phyloP scores from a whole-genome alignment of 1,140 invertebrate species.

The Zaprionus camerounensis region DNA sequence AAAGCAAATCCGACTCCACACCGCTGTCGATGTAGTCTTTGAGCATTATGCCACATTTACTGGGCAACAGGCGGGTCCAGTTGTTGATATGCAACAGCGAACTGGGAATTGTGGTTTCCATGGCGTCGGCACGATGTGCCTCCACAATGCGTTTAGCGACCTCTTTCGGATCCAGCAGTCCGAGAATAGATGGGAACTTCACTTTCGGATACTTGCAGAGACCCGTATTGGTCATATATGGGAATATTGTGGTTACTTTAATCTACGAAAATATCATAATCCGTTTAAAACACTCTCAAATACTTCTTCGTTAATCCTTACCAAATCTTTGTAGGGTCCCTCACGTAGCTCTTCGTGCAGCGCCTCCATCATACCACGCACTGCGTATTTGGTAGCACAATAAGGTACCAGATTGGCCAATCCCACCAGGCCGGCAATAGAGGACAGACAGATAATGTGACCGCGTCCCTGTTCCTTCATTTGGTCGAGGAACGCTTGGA shows the following conservation, averaged over 20 bases:
- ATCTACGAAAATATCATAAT: conserved; percentile 84
- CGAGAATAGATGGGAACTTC: conserved; percentile 89
- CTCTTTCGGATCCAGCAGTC: conserved; percentile 87
- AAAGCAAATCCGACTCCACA: conserved; percentile 85
- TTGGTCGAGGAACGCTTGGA: conserved; percentile 90
- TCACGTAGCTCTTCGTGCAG: conserved; percentile 88
- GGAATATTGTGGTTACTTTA: conserved; percentile 92
- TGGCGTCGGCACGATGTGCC: conserved; percentile 86
- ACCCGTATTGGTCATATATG: conserved; percentile 93
- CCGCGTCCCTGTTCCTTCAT: conserved; percentile 91
- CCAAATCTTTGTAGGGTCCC: conserved; percentile 77
- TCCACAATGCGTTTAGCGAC: conserved; percentile 88
- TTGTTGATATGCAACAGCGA: conserved; percentile 83
- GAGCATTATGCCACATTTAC: conserved; percentile 79
- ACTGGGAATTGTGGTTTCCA: conserved; percentile 86
- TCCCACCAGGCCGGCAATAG: conserved; percentile 91
- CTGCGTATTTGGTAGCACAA: conserved; percentile 92
- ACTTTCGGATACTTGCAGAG: conserved; percentile 91
- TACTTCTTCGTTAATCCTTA: conserved; percentile 1
- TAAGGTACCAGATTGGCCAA: conserved; percentile 91
- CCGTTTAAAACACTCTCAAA: not conserved
- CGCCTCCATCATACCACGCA: conserved; percentile 90
- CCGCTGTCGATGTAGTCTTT: conserved; percentile 86
- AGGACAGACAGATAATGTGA: conserved; percentile 92
- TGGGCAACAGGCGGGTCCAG: conserved; percentile 84